Base-by-base conservation (phyloP, 53 echinoderm and acorn worm species). In the Echinarachnius parma region DNA sequence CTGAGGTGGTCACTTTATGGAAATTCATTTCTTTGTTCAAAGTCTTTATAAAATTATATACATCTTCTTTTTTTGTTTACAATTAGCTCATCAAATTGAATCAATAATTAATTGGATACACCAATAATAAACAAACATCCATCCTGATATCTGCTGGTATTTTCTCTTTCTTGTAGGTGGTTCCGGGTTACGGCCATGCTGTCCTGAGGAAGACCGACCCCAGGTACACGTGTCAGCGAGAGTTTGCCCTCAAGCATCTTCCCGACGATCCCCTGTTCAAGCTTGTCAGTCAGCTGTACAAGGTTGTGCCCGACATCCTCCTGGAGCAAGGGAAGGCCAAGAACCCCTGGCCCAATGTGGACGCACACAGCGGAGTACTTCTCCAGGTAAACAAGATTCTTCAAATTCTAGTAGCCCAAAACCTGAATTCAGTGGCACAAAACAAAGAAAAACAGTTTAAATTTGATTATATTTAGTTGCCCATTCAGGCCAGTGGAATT, bases 121-220 rank as follows among this genome's bases (percentile, higher is more conserved):
- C n/a, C n/a, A n/a, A n/a, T n/a, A n/a, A n/a, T n/a, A n/a, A n/a
- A n/a, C n/a, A n/a, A n/a, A 42, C 42, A 42, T 8, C 42, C 42
- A 9, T 42, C 8, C 42, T 42, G 42, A 14, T 42, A 8, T 9
- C 5, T 58, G 26, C 7, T 58, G 29, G 3, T 28, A 11, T 50
- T 16, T 0, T 64, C 23, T 14, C 13, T 18, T 64, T n/a, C 35
- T 28, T 4, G 10, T 70, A 96, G 96, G 96, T 96, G 66, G 96
- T 96, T 53, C 96, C 96, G 53, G 96, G 96, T 31, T 96, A 91
- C 36, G 96, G 96, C 13, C 96, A 96, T 66, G 96, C 96, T 61
- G 96, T 96, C 9, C 76, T 96, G 19, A 84, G 96, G 27, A 90
- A 91, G 98, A 98, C 98, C 13, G 98, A 98, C 52, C 98, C 98